Evolutionary conservation across 2,888 invertebrate genomes (phyloP).

Genomic region (Cepaea hortensis): DNA sequence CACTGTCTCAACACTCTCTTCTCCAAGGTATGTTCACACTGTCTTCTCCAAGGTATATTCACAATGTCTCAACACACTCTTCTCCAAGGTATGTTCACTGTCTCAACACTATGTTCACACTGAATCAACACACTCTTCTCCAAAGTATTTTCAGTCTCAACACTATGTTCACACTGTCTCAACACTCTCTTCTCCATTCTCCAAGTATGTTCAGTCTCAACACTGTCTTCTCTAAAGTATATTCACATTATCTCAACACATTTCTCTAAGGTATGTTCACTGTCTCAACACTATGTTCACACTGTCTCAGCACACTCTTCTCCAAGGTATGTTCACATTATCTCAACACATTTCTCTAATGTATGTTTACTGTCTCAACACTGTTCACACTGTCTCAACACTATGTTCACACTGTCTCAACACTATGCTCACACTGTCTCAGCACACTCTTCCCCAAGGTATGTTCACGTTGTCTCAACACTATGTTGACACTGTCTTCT

Average conservation of each 20-base stretch:
- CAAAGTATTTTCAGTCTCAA: neutral
- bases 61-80: neutral
- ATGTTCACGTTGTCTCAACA: slow-evolving; percentile 92
- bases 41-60: no score
- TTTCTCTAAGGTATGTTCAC: slow-evolving; percentile 87
- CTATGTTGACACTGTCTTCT: slow-evolving; percentile 79
- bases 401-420: no score
- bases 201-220: slow-evolving; percentile 83
- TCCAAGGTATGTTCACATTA: slow-evolving; percentile 82
- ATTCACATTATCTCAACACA: neutral
- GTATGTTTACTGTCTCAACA: slow-evolving; percentile 90
- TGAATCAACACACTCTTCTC: no score
- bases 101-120: neutral
- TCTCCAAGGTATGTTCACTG: slow-evolving; percentile 80
- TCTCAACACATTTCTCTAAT: slow-evolving; percentile 79
- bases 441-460: slow-evolving; percentile 99
- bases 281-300: slow-evolving; percentile 85
- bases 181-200: neutral
- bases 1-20: slow-evolving; percentile 99
- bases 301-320: slow-evolving; percentile 79
- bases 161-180: no score
- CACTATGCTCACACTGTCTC: no score
- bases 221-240: slow-evolving; percentile 92
- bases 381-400: slow-evolving; percentile 90
- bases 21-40: slow-evolving; percentile 85